Evolutionary conservation across 2,797 vertebrate genomes (phyloP).

Genomic region (Gobio occitaniae): DNA sequence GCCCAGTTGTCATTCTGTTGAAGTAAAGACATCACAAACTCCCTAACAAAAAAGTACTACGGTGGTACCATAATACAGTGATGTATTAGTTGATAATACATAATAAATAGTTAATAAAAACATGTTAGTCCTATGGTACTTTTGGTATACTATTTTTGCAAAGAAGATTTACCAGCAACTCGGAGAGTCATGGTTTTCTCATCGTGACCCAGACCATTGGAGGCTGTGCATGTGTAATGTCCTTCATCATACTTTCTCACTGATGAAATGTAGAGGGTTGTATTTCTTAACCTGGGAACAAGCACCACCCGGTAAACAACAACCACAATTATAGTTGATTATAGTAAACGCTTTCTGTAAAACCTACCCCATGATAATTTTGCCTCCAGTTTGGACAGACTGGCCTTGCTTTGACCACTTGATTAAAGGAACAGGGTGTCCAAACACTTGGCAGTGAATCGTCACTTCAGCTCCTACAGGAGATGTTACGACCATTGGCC

Average conservation of each 20-base stretch:
- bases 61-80: neutral
- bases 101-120: no score
- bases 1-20: neutral
- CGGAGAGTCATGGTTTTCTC: slow-evolving; percentile 69
- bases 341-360: neutral
- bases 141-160: neutral
- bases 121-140: neutral
- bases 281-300: slow-evolving; percentile 71
- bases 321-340: neutral
- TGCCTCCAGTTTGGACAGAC: slow-evolving; percentile 78
- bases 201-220: slow-evolving; percentile 73
- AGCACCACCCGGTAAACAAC: neutral
- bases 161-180: slow-evolving; percentile 74
- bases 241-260: slow-evolving; percentile 79
- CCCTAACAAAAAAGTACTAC: neutral
- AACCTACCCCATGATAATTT: slow-evolving; percentile 70
- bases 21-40: neutral
- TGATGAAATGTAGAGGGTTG: slow-evolving; percentile 77
- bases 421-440: slow-evolving; percentile 75
- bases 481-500: slow-evolving; percentile 72
- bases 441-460: slow-evolving; percentile 77
- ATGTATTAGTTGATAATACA: neutral
- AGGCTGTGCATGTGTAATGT: slow-evolving; percentile 75
- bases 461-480: slow-evolving; percentile 71
- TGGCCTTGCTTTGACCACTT: slow-evolving; percentile 77